Percentiles rank a stretch among this genome's conserved stretches.
phyloP scores from a whole-genome alignment of 2,888 invertebrate genomes.

The Glyphotaelius pellucidus region DNA sequence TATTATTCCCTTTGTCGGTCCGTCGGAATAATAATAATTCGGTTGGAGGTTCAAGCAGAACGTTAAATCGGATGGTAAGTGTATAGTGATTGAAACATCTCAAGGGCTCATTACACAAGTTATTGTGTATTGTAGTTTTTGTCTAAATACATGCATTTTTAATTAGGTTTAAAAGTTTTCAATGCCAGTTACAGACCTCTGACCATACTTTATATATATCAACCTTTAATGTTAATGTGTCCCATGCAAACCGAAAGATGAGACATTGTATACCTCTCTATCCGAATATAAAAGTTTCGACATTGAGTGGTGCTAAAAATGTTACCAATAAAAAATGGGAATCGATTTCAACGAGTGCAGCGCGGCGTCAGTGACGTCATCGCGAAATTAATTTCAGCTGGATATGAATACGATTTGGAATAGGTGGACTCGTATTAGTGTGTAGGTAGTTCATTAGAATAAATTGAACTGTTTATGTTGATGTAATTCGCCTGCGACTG shows the following conservation, averaged over 20 bases:
- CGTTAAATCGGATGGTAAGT: no score
- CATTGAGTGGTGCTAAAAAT: not conserved
- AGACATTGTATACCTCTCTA: not conserved
- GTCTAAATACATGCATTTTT: not conserved
- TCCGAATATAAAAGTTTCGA: not conserved
- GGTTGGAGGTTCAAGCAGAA: no score
- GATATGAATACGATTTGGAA: not conserved
- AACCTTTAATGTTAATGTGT: no score
- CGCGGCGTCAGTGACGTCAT: conserved; percentile 9
- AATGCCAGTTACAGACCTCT: not conserved
- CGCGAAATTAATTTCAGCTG: not conserved
- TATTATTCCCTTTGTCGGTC: no score
- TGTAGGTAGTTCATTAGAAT: conserved; percentile 13
- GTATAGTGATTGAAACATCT: not conserved
- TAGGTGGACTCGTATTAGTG: conserved; percentile 1
- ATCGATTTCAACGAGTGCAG: not conserved
- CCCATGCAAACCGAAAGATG: no score
- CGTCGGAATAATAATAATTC: no score
- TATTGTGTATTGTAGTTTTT: not conserved
- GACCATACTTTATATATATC: no score
- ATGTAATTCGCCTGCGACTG: not conserved
- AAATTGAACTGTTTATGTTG: conserved; percentile 12
- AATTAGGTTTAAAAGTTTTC: not conserved
- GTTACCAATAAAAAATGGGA: not conserved
- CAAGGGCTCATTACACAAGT: not conserved